Base-by-base conservation (phyloP, 2,797 vertebrate genomes). In the Naso thynnoides region DNA sequence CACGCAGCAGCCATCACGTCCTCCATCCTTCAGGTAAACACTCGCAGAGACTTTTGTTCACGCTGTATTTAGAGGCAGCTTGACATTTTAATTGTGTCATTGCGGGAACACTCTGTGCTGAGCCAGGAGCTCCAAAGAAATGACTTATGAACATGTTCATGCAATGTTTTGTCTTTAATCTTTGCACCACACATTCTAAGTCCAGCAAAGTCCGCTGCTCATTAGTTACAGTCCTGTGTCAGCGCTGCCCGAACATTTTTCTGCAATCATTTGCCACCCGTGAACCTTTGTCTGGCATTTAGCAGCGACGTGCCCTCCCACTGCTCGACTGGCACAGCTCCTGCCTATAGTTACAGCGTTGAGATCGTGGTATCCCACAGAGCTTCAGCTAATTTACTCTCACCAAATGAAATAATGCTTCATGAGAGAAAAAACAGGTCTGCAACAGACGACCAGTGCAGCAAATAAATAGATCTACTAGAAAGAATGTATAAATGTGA, bases 281-380 rank as follows among this genome's bases (percentile, higher is more conserved):
- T 56, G 60, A 84, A 70, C 77, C 61, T 73, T 81, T 60, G 62
- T 81, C 63, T 81, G 75, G 76, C 64, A 66, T 82, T 87, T 63
- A 78, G 72, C 83, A 10, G 76, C 5, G 60, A 31, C 8, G 52
- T 24, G 8, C 2, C 78, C 78, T 66, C 82, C 84, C 70, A 6
- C 78, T 1, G 55, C 55, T 71, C 47, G 1, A 0, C 80, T 69
- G 76, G 64, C 76, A 36, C 54, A 1, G 21, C 73, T 75, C 70
- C 57, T 33, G 68, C 62, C 69, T 52, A 44, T 15, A 69, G 83
- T 63, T 38, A 70, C 39, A 61, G 60, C 33, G 58, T 19, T 18
- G 26, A 74, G 65, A 72, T 73, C 68, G 72, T 61, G 31, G 5
- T 9, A 13, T 74, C 84, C 80, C 0, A 18, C n/a, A 1, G 56